Evolutionary conservation across 2,113 vertebrate species (phyloP).

Genomic region (Phrynosoma blainvillii): DNA sequence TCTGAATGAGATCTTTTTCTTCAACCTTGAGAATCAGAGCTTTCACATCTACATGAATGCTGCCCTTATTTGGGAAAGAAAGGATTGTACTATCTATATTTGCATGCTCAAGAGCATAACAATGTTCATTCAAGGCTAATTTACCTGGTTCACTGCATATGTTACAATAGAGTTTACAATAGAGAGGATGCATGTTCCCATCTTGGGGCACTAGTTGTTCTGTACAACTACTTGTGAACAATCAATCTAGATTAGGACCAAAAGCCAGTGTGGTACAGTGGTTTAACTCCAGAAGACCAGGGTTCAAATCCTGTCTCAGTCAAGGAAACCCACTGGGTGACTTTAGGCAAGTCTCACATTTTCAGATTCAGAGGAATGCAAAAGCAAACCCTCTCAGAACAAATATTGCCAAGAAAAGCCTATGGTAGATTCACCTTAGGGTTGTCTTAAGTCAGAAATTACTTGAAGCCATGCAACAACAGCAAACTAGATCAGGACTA

Average conservation of each 20-base stretch:
- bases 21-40: constrained; percentile 18
- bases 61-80: neutral
- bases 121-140: neutral
- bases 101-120: neutral
- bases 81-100: neutral
- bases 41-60: constrained; percentile 35
- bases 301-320: no score
- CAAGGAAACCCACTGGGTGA: no score
- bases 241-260: neutral
- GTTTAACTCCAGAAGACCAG: no score
- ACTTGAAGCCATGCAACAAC: no score
- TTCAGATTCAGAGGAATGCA: no score
- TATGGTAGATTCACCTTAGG: no score
- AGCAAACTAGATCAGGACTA: neutral
- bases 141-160: neutral
- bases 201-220: neutral
- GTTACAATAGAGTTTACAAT: no score
- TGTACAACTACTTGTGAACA: neutral
- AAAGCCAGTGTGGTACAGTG: no score
- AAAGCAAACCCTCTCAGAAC: no score
- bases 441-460: no score
- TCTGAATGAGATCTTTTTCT: constrained; percentile 58
- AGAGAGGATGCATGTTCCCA: neutral
- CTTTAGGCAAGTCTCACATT: no score
- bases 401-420: no score